Base-by-base conservation (phyloP, 1,140 invertebrate genomes). In the Trichogramma pretiosum region DNA sequence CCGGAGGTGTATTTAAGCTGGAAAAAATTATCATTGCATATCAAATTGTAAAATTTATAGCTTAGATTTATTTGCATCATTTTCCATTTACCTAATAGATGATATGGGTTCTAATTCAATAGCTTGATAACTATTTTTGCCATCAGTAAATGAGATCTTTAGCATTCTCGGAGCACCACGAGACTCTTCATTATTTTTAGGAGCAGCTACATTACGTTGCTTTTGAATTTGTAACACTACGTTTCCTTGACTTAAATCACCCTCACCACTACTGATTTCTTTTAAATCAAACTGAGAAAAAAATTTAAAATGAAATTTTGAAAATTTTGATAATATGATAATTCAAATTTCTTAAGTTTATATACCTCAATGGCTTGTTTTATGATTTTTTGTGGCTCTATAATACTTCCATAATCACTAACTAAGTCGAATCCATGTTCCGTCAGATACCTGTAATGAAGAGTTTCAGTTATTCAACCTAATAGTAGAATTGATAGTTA, bases 151-250 rank as follows among this genome's bases (percentile, higher is more conserved):
- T 1, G 81, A 82, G 14, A 93, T 56, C 62, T 88, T 89, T 38
- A 93, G 70, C 74, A 93, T 81, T 10, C 87, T 75, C 2, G 89
- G 88, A 33, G 86, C 85, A 41, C 76, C 74, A 53, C 80, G 78
- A 13, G 87, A 90, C 55, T 90, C 86, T 62, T 93, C 88, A 70
- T 91, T 89, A 28, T 80, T 81, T 71, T 93, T 93, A n/a, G 91
- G 89, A 16, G 88, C 88, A 28, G 87, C 79, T 32, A 91, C 78
- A 74, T 93, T 93, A 13, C 87, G 75, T 34, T 92, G 76, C 65
- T 91, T 88, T 65, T 87, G 84, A 56, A 95, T 82, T 77, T 95
- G 91, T 17, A 93, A 69, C 10, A 93, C 81, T 47, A 89, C 76
- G 45, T 84, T 77, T 9, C 82, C 82, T 46, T 80, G 68, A 48